These are phyloP conservation scores for Archivesica marissinica DNA, from an alignment of 1,140 invertebrate genomes.

Conservation along the genomic window DNA sequence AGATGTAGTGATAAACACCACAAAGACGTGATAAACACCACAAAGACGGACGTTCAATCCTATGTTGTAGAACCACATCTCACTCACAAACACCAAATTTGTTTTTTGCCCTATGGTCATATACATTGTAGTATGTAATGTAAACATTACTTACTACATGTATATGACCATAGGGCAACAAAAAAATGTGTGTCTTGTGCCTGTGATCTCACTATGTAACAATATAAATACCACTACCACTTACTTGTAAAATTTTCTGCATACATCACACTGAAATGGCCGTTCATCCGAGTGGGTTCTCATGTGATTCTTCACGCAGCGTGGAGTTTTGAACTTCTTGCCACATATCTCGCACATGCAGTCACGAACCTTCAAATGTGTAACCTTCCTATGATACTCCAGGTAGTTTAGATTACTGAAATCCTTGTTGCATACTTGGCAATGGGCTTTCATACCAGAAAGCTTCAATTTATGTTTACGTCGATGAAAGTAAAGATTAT, in stretches of 20 bases:
- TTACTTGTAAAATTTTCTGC: conserved; percentile 32
- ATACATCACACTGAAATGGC: conserved; percentile 29
- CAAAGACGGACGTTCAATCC: no score
- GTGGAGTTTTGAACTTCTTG: not conserved
- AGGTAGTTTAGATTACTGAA: not conserved
- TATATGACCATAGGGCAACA: no score
- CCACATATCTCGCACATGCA: conserved; percentile 19
- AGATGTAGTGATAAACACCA: no score
- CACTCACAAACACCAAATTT: no score
- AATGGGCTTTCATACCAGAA: not conserved
- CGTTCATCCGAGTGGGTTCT: not conserved
- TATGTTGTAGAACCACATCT: no score
- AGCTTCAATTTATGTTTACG: not conserved
- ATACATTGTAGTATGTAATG: no score
- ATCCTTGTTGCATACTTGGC: not conserved
- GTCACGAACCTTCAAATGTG: not conserved
- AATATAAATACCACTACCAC: no score
- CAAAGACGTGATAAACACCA: no score
- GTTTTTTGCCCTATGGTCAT: no score
- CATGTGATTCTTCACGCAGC: conserved; percentile 6
- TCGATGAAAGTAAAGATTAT: not conserved
- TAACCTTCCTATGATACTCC: not conserved
- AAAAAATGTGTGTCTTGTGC: no score
- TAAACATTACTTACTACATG: no score
- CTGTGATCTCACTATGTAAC: no score